A percentile compares a stretch with the other conserved stretches of the same genome.
These are phyloP conservation scores for Siniperca knerii DNA, from an alignment of 2,113 vertebrate species.

Conservation along the genomic window DNA sequence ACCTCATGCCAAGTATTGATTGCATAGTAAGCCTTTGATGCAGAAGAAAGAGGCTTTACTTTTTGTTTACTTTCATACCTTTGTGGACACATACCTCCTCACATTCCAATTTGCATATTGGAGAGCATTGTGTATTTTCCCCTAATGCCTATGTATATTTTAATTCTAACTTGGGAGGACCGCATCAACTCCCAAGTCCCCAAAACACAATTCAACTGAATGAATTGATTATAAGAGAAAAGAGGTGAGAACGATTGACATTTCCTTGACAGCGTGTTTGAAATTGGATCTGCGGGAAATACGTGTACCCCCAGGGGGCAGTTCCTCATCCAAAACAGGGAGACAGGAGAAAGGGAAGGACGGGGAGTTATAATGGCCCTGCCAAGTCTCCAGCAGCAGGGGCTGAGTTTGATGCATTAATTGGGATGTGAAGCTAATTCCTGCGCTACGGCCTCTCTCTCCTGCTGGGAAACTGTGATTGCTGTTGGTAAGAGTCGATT, in stretches of 20 bases:
- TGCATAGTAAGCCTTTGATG: conserved; percentile 2
- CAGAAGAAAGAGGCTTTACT: background rate
- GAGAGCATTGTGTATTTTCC: background rate
- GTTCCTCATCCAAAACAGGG: background rate
- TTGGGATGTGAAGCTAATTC: conserved; percentile 54
- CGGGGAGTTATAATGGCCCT: conserved; percentile 13
- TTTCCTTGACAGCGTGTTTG: conserved; percentile 11
- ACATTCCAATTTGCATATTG: background rate
- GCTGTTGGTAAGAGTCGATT: conserved; percentile 1
- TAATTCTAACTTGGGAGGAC: background rate
- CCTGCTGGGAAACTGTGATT: conserved; percentile 23
- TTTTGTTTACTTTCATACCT: background rate
- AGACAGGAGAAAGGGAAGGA: background rate
- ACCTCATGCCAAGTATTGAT: background rate
- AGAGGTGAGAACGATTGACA: background rate
- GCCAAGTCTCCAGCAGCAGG: conserved; percentile 23
- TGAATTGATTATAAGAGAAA: background rate
- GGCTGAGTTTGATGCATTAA: conserved; percentile 52
- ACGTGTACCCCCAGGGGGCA: conserved; percentile 9
- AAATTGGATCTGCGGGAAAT: conserved; percentile 37
- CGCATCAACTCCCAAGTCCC: background rate
- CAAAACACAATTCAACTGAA: background rate
- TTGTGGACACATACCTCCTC: background rate
- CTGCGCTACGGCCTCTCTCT: conserved; percentile 16
- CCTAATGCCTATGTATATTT: background rate